Evolutionary conservation across 2,888 invertebrate genomes (phyloP).

Genomic region (Malthinus seriepunctatus): DNA sequence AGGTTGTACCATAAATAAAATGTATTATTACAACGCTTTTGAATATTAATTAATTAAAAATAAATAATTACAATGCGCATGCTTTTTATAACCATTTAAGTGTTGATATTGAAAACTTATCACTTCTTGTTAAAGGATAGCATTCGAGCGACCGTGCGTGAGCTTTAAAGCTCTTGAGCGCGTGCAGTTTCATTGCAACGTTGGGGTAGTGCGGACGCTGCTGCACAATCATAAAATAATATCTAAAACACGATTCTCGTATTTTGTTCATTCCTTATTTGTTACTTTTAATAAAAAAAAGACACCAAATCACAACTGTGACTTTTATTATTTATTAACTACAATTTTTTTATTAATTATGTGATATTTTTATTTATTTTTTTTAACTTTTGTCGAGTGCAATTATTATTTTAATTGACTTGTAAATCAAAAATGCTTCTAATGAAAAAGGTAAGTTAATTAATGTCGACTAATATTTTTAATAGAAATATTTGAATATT

Average conservation of each 20-base stretch:
- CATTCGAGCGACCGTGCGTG: constrained; percentile 23
- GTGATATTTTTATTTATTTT: not conserved
- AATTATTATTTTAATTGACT: constrained; percentile 6
- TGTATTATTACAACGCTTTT: too few relatives aligned
- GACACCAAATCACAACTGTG: not conserved
- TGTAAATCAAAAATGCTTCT: constrained; percentile 3
- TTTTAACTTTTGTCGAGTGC: constrained; percentile 1
- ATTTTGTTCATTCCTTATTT: not conserved
- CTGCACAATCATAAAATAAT: not conserved
- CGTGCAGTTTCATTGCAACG: constrained; percentile 26
- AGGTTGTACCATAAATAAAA: too few relatives aligned
- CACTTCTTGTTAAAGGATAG: constrained; percentile 29
- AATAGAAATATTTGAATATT: too few relatives aligned
- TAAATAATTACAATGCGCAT: constrained; percentile 16
- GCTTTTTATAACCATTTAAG: constrained; percentile 17
- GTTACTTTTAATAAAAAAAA: not conserved
- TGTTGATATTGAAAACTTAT: constrained; percentile 22
- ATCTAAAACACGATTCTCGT: constrained; percentile 10
- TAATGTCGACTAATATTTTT: too few relatives aligned
- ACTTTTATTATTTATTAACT: not conserved
- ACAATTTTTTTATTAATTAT: not conserved
- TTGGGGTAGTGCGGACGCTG: constrained; percentile 14
- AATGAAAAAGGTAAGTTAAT: constrained; percentile 23
- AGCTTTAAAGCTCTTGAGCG: constrained; percentile 25
- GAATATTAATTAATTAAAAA: not conserved